Evolutionary conservation across 2,113 vertebrate genomes (phyloP), one percentile per base, ranked within the genome.

Genomic region (Percina caprodes): DNA sequence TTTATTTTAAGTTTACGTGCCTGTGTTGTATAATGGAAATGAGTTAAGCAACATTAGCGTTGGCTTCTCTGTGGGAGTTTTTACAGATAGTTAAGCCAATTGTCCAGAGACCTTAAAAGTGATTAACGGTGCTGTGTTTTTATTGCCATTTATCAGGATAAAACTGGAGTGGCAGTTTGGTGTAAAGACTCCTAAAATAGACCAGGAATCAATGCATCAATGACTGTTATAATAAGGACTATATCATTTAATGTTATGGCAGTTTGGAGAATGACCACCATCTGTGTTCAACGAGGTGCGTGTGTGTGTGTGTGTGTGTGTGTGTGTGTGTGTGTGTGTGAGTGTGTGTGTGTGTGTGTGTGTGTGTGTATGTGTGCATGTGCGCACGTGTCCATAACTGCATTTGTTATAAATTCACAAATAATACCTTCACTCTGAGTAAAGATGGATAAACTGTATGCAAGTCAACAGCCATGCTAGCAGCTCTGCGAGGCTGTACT

Each of bases 61-160:
- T 76, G 69, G 65, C 81, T 91, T 86, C 66, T 80, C 78, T 86
- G 81, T 91, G 87, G 82, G 91, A 72, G 80, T 77, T 86, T 89
- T 87, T 84, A 85, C 80, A 83, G 80, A 88, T 75, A 77, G 85
- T 78, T 84, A 85, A 90, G 87, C 83, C 83, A 91, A 89, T 91
- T 91, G 91, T 84, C 83, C 78, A 71, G 30, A 71, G 80, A 80
- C 82, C 83, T 82, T 91, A 92, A 91, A 88, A 72, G 76, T 88
- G 87, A 93, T 89, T 88, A 88, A 90, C 88, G 77, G 56, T 48
- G 49, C 60, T 65, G 26, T 65, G 79, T 67, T 87, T 66, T 90
- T 80, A 88, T 84, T 80, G 69, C 16, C 66, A 56, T 77, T 88
- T 84, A 54, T 63, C 58, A 61, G 12, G 66, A 75, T 81, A 60